Base-by-base conservation (phyloP, 2,888 invertebrate genomes). In the Ectropis crepuscularia region DNA sequence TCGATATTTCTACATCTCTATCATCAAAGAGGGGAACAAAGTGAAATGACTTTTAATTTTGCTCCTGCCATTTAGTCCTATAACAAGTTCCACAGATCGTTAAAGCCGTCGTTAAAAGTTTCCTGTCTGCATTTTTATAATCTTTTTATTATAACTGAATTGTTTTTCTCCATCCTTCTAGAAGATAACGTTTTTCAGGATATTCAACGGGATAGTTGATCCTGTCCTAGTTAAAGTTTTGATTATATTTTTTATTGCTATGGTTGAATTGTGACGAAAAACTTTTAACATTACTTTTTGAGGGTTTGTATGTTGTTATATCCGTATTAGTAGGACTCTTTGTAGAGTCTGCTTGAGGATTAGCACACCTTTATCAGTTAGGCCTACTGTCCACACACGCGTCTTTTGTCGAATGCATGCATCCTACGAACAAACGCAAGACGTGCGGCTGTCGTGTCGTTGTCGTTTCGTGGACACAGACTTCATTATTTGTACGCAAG, bases 61-160 rank as follows among this genome's bases (percentile, higher is more conserved):
- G 60, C 65, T 61, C 60, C 57, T 48, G 64, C 53, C 57, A 50
- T 69, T 71, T 69, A 70, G 66, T 68, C 62, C 39, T 45, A 43
- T 61, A 49, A 60, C 61, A 68, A 73, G 64, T 71, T 65, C 55
- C 58, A 57, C 58, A 59, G 55, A 57, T 69, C 68, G 69, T 65
- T 70, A 68, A 67, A 57, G 53, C 49, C 58, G 54, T 69, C 71
- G 67, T 73, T 73, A 73, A 68, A 73, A 71, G 64, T 73, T 70
- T 62, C 48, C 46, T 68, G 41, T 63, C 63, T 57, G 48, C 63
- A 47, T 62, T 69, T 71, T 71, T 69, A 71, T 65, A 62, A 69
- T 65, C 60, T 63, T 65, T 63, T 65, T 63, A 57, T 58, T 63
- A 49, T 58, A 57, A 51, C 46, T 50, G 53, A 55, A 65, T 53